Evolutionary conservation across 2,797 vertebrate genomes (phyloP).

Genomic region (Melopsittacus undulatus): DNA sequence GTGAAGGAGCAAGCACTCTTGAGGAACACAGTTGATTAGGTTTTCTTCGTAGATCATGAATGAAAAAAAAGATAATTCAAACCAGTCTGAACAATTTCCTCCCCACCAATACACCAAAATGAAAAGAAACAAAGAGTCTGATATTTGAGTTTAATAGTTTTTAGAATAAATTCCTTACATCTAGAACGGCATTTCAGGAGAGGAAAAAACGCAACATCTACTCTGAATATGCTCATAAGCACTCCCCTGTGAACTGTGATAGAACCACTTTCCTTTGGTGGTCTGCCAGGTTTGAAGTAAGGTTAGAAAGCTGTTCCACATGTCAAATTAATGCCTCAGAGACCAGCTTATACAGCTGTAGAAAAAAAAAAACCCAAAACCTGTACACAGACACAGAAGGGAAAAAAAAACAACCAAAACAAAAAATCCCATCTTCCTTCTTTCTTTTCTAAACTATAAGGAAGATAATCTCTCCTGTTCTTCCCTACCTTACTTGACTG

Average conservation of each 20-base stretch:
- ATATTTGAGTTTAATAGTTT: not conserved
- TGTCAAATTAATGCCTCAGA: not conserved
- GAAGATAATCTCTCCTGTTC: not conserved
- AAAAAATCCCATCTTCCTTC: not conserved
- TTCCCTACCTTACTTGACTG: not conserved
- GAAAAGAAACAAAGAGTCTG: not conserved
- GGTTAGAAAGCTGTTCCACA: not conserved
- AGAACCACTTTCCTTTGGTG: not conserved
- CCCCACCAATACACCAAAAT: not conserved
- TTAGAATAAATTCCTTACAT: not conserved
- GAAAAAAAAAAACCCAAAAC: not conserved
- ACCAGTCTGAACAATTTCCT: not conserved
- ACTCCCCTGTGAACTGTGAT: not conserved
- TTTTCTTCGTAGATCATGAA: not conserved
- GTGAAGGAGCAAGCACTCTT: not conserved
- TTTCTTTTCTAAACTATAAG: not conserved
- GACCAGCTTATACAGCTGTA: not conserved
- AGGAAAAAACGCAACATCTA: not conserved
- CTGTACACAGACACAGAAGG: not conserved
- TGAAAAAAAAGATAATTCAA: not conserved
- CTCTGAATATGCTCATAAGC: not conserved
- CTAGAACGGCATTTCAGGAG: not conserved
- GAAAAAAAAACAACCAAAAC: not conserved
- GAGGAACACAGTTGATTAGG: not conserved
- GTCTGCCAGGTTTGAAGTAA: not conserved